Evolutionary conservation across 2,113 vertebrate species (phyloP), one percentile per base, ranked within the genome.

Genomic region (Pteruthius melanotis): DNA sequence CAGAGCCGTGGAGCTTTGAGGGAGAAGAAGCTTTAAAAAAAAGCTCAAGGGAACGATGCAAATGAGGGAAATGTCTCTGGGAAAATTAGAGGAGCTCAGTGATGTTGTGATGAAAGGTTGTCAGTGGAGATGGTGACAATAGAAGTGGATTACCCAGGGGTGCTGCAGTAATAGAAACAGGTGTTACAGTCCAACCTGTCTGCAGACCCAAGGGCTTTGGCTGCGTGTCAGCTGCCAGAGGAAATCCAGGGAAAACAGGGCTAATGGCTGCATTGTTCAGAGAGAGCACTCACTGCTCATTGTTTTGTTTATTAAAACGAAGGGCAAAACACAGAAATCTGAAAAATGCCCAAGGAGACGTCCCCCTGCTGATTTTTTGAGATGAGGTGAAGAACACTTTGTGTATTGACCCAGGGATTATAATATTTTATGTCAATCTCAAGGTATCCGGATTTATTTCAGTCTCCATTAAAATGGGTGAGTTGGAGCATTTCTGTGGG

Each of bases 21-120:
- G 76, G 70, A 70, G 77, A 95, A 20, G 69, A 61, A 89, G 84
- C 77, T 93, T 96, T 91, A 89, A 70, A 89, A 37, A 60, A 39
- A 75, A 49, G 6, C 97, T 97, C 82, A 4, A 69, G 97, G 97
- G 97, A 91, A 59, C 12, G 47, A 96, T 96, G 97, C 95, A 97
- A 95, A 97, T 95, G 91, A 94, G 93, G 77, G 33, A 81, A 93
- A 88, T 49, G 89, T 97, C 97, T 96, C 72, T 96, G 97, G 95
- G 97, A 97, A 97, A 97, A 97, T 95, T 88, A 97, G 91, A 93
- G 96, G 71, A 97, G 69, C 93, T 94, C 96, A 83, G 92, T 97
- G 97, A 97, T 97, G 96, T 96, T 66, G 93, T 95, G 97, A 97
- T 98, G 96, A 98, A 98, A 97, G 97, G 86, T 96, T 97, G 97